Evolutionary conservation across 1,140 invertebrate species (phyloP).

Genomic region (Procambarus clarkii): DNA sequence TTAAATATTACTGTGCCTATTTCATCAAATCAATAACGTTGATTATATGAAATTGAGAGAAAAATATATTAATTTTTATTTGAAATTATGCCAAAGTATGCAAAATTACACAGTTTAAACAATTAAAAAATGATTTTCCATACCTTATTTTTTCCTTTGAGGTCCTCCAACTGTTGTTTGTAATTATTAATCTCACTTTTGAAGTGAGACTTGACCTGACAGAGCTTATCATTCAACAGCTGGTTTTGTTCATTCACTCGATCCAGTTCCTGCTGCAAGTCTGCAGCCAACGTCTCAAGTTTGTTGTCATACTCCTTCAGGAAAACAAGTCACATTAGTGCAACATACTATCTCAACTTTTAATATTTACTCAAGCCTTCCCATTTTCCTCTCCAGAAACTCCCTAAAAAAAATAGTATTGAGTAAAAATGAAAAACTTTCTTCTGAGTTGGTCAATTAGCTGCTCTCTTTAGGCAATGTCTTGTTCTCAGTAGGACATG

Average conservation of each 20-base stretch:
- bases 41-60: too few relatives aligned
- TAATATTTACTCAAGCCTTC: too few relatives aligned
- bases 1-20: too few relatives aligned
- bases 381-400: too few relatives aligned
- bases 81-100: too few relatives aligned
- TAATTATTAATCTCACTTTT: slow-evolving; percentile 38
- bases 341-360: neutral
- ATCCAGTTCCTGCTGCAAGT: neutral
- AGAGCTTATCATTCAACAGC: slow-evolving; percentile 30
- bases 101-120: neutral
- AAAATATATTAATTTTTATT: too few relatives aligned
- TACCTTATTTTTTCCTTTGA: slow-evolving; percentile 10
- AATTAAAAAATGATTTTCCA: neutral
- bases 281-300: neutral
- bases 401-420: too few relatives aligned
- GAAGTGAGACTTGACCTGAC: slow-evolving; percentile 33
- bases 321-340: neutral
- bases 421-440: too few relatives aligned
- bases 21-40: too few relatives aligned
- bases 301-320: neutral
- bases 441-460: too few relatives aligned
- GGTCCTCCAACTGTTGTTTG: slow-evolving; percentile 42
- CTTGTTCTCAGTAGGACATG: too few relatives aligned
- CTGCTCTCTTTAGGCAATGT: too few relatives aligned
- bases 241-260: slow-evolving; percentile 21